Base-by-base conservation (phyloP, 2,797 vertebrate species). In the Hypotaenidia okinawae region DNA sequence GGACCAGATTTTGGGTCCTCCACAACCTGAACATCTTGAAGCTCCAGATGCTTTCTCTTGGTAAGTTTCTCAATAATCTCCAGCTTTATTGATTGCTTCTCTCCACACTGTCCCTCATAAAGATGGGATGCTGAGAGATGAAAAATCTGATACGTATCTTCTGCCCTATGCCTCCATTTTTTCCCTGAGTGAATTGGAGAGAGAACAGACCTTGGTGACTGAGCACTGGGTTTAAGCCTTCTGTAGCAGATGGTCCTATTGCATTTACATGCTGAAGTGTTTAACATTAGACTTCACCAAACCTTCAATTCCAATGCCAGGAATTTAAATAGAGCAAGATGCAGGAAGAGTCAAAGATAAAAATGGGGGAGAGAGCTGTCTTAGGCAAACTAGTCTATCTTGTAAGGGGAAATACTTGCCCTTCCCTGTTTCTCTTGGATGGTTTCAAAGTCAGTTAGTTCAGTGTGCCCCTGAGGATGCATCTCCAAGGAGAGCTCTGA, bases 231-330 rank as follows among this genome's bases (percentile, higher is more conserved):
- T 79, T 79, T 81, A 85, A 82, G 83, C 80, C 63, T 81, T 1
- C 0, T 74, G 41, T 90, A 57, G 63, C 94, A 95, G 90, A 86
- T 90, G 93, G 87, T 69, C 61, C 70, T 88, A 2, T 76, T 72
- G 51, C 88, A 69, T 75, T 93, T 93, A 74, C 16, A 24, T 35
- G 43, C 55, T 75, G 43, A 72, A 91, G 22, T 82, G 52, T 82
- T 96, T 76, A 73, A 91, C 33, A 1, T 90, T 62, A 81, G 66
- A 30, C 62, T 90, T 94, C 59, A 72, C 74, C 85, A 95, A 88
- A 84, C 70, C 63, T 93, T 81, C 74, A 75, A 3, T 90, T 39
- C 32, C 18, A 37, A 37, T 61, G 86, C 83, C 76, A 94, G 77
- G 74, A 78, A 90, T 75, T 49, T 78, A 90, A 93, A 80, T 47